Percentiles rank a stretch among this genome's conserved stretches.
Evolutionary conservation across 2,888 invertebrate species (phyloP).

Genomic region (Amiota minor): DNA sequence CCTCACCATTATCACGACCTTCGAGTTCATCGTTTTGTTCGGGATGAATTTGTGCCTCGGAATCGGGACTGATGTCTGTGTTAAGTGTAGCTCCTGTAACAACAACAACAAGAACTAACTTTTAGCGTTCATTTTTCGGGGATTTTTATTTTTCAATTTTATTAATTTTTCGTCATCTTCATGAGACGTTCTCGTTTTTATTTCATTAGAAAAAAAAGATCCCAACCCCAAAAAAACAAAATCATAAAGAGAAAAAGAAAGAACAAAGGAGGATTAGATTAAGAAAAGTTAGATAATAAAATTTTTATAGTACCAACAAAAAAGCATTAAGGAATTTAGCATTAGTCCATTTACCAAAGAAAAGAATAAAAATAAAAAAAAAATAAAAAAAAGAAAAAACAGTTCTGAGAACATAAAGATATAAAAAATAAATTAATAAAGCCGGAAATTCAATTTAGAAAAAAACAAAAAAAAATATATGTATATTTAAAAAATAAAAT

Average conservation of each 20-base stretch:
- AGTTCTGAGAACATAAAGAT: conserved; percentile 42
- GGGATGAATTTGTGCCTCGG: conserved; percentile 79
- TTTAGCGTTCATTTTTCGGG: conserved; percentile 62
- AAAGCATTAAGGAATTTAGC: conserved; percentile 2
- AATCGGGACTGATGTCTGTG: conserved; percentile 78
- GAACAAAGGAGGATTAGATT: neutral
- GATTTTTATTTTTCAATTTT: neutral
- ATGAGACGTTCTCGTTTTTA: neutral
- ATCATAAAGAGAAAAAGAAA: conserved; percentile 22
- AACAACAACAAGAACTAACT: conserved; percentile 77
- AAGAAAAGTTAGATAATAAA: conserved; percentile 12
- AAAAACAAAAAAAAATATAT: conserved; percentile 20
- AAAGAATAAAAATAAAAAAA: conserved; percentile 29
- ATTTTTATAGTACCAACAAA: conserved; percentile 24
- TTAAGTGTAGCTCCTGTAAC: conserved; percentile 79
- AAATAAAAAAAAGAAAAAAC: conserved; percentile 12
- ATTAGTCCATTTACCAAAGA: conserved; percentile 13
- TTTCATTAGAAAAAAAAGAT: neutral
- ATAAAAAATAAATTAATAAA: conserved; percentile 39
- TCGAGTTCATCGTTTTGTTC: conserved; percentile 76
- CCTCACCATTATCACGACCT: conserved; percentile 73
- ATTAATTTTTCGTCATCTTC: neutral
- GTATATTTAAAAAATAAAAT: neutral
- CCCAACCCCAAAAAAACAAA: conserved; percentile 32
- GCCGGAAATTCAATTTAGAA: conserved; percentile 7